A percentile compares a stretch with the other conserved stretches of the same genome.
Conservation (phyloP, 2,888 invertebrate species). For the Hedychridium roseum region DNA sequence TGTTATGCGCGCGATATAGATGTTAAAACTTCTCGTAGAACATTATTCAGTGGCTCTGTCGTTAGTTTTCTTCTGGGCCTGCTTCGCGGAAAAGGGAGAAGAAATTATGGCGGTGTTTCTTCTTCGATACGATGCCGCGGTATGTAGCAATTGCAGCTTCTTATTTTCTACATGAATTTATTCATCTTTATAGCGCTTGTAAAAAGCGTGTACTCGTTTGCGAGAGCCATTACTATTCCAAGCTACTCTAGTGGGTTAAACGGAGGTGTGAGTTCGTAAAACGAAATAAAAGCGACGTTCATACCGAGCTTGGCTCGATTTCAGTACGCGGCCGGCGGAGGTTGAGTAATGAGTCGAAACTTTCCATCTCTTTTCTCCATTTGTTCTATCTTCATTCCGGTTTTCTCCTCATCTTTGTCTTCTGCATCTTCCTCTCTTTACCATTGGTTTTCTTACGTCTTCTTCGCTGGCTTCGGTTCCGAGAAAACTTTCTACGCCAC, state of each 20-base stretch:
- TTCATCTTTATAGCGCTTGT: slow-evolving; percentile 25
- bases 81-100: no score
- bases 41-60: no score
- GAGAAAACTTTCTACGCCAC: slow-evolving; percentile 25
- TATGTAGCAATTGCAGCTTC: not conserved
- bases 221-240: slow-evolving; percentile 35
- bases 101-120: no score
- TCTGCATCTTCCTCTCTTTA: slow-evolving; percentile 5
- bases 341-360: slow-evolving; percentile 35
- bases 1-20: no score
- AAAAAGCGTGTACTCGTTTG: slow-evolving; percentile 37
- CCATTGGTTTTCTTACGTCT: slow-evolving; percentile 13
- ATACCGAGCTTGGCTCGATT: slow-evolving; percentile 27
- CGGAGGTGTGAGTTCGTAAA: slow-evolving; percentile 37
- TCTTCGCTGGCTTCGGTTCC: slow-evolving; percentile 9
- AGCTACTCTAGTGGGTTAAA: slow-evolving; percentile 34
- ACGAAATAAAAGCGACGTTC: slow-evolving; percentile 48
- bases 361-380: slow-evolving; percentile 18
- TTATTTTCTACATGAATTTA: slow-evolving; percentile 9
- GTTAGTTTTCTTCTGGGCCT: no score
- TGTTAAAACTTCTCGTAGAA: no score
- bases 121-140: not conserved
- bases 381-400: slow-evolving; percentile 1
- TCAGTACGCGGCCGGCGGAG: slow-evolving; percentile 16
- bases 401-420: slow-evolving; percentile 12